Percentiles rank a stretch among this genome's conserved stretches.
Evolutionary conservation across 2,113 vertebrate genomes (phyloP).

Genomic region (Nannobrachium achirus): DNA sequence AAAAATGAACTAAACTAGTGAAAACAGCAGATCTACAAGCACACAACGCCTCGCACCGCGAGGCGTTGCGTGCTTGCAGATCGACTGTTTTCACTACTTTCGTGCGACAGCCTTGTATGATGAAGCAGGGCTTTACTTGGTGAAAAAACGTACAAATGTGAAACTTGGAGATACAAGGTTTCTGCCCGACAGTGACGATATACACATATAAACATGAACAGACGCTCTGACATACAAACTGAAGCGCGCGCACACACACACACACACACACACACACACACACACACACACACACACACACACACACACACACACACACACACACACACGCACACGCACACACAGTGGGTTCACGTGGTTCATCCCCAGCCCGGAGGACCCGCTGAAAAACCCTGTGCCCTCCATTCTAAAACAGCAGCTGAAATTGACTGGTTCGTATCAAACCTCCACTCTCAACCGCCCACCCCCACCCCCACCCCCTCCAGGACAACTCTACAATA

Average conservation of each 20-base stretch:
- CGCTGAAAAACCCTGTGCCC: constrained; percentile 45
- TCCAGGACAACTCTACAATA: constrained; percentile 45
- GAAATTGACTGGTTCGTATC: constrained; percentile 34
- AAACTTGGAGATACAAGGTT: too few relatives aligned
- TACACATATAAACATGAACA: constrained; percentile 29
- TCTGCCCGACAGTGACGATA: too few relatives aligned
- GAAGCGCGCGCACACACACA: constrained; percentile 22
- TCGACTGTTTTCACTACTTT: too few relatives aligned
- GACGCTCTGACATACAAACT: constrained; percentile 6
- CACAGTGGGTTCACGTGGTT: constrained; percentile 42
- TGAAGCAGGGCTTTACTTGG: too few relatives aligned
- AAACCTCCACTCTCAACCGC: constrained; percentile 28
- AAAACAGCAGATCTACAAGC: too few relatives aligned
- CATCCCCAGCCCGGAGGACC: constrained; percentile 36
- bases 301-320: constrained; percentile 7
- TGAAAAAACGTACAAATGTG: too few relatives aligned
- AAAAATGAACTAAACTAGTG: too few relatives aligned
- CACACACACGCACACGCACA: neutral
- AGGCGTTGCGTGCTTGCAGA: too few relatives aligned
- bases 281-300: neutral
- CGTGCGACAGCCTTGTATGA: too few relatives aligned
- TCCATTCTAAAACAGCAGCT: constrained; percentile 34
- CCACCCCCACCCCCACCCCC: neutral
- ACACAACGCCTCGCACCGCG: too few relatives aligned
- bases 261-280: constrained; percentile 26